Conservation (phyloP, 2,797 vertebrate genomes). For the Sparus aurata region DNA sequence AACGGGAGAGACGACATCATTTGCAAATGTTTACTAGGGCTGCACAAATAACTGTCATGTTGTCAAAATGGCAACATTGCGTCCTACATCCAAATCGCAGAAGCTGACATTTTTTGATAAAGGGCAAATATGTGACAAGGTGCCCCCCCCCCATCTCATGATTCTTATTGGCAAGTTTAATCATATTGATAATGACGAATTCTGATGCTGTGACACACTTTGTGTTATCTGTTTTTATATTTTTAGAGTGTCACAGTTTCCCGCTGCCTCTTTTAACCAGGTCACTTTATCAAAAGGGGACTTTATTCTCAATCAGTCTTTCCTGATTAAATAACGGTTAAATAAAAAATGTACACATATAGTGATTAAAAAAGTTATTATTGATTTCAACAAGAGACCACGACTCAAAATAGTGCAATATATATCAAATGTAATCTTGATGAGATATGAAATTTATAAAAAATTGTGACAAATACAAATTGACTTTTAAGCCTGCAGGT, state of each 20-base stretch:
- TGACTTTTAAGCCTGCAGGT: not conserved
- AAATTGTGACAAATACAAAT: not conserved
- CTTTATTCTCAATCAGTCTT: not conserved
- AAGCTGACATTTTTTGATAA: too few relatives aligned
- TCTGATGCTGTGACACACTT: not conserved
- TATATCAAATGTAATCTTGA: not conserved
- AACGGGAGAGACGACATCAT: too few relatives aligned
- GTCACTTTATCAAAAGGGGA: not conserved
- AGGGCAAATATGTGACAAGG: not conserved
- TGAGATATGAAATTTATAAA: not conserved
- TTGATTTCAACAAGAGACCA: not conserved
- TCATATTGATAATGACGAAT: not conserved
- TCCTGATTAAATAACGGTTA: not conserved
- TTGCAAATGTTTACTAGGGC: too few relatives aligned
- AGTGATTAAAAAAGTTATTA: not conserved
- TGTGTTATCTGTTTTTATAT: not conserved
- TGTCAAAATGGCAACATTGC: too few relatives aligned
- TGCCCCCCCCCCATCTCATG: not conserved
- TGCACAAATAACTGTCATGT: too few relatives aligned
- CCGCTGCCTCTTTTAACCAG: not conserved
- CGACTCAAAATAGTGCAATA: not conserved
- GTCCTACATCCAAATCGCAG: too few relatives aligned
- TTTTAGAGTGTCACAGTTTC: constrained; percentile 2
- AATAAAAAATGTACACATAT: not conserved
- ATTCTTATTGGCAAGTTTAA: not conserved